These are phyloP conservation scores for Cerceris ruficornis DNA, from an alignment of 2,888 invertebrate species.

Conservation along the genomic window DNA sequence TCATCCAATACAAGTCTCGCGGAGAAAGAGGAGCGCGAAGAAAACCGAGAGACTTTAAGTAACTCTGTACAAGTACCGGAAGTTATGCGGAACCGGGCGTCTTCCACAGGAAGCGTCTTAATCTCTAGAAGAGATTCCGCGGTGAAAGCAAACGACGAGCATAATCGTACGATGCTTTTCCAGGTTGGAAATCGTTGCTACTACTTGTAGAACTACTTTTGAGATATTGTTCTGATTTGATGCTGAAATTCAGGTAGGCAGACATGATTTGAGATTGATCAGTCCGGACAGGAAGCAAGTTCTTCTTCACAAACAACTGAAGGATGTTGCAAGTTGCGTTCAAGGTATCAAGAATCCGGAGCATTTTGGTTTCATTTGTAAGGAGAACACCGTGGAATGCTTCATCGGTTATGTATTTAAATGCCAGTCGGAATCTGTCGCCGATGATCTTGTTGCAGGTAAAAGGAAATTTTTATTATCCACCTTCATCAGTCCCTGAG, in stretches of 20 bases:
- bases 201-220: neutral
- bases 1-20: conserved; percentile 50
- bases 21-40: conserved; percentile 66
- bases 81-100: conserved; percentile 81
- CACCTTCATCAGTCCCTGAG: neutral
- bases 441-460: conserved; percentile 91
- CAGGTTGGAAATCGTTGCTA: conserved; percentile 83
- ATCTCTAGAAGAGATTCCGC: conserved; percentile 75
- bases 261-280: conserved; percentile 93
- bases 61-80: conserved; percentile 74
- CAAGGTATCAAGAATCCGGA: conserved; percentile 91
- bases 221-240: conserved; percentile 10
- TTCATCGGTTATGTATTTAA: conserved; percentile 95
- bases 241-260: conserved; percentile 86
- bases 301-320: conserved; percentile 92
- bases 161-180: conserved; percentile 96
- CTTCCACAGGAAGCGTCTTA: conserved; percentile 81
- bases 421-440: conserved; percentile 93
- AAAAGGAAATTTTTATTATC: neutral
- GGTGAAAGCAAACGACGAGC: conserved; percentile 83
- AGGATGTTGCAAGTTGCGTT: conserved; percentile 94
- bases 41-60: conserved; percentile 60
- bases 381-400: conserved; percentile 86
- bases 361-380: conserved; percentile 96
- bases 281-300: conserved; percentile 96